phyloP scores from a whole-genome alignment of 2,113 vertebrate species.

The Numida meleagris region DNA sequence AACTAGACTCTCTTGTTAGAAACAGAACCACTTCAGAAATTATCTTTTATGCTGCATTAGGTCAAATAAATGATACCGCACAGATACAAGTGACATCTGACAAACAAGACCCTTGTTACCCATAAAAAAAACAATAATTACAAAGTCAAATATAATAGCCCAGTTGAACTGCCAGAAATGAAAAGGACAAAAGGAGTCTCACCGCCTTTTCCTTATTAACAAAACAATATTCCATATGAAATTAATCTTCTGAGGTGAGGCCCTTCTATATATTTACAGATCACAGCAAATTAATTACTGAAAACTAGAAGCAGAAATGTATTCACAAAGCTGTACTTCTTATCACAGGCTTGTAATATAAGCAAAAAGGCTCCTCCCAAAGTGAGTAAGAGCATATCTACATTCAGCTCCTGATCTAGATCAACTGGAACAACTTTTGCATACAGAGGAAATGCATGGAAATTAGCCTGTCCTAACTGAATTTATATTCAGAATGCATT shows the following conservation, averaged over 20 bases:
- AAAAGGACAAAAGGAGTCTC: not conserved
- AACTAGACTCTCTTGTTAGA: not conserved
- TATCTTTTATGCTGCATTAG: not conserved
- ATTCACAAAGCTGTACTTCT: not conserved
- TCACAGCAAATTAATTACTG: not conserved
- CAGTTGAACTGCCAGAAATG: not conserved
- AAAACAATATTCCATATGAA: not conserved
- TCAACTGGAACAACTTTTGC: not conserved
- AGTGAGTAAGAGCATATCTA: slow-evolving; percentile 6
- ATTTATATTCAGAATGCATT: not conserved
- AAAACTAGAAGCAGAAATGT: not conserved
- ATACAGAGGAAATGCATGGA: not conserved
- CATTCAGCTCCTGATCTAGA: slow-evolving; percentile 44
- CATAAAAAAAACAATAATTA: not conserved
- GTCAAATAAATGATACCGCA: not conserved
- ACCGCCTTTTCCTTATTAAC: not conserved
- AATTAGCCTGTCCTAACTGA: slow-evolving; percentile 19
- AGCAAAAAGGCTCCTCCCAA: not conserved
- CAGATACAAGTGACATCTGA: rapidly evolving
- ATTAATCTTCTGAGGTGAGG: not conserved
- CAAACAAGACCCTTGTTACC: not conserved
- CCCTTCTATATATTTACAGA: not conserved
- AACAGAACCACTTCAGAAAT: not conserved
- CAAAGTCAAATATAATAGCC: not conserved
- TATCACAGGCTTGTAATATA: not conserved